These are phyloP conservation scores for Holothuria leucospilota DNA, from an alignment of 53 echinoderm and acorn worm species.

Conservation along the genomic window DNA sequence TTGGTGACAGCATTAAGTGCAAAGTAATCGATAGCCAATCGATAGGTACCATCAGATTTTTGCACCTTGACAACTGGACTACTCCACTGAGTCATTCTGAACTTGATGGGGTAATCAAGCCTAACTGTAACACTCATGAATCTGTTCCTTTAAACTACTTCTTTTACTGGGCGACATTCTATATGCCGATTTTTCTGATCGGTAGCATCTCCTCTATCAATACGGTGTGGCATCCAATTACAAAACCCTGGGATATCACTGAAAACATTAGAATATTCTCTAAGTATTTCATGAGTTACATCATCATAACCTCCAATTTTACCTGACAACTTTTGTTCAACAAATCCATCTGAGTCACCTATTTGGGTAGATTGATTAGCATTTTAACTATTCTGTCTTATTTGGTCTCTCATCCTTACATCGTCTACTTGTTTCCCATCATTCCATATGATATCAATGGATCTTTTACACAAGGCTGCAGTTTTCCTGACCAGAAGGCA, in stretches of 20 bases:
- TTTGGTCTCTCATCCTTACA: no score
- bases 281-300: not conserved
- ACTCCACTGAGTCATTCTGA: conserved; percentile 40
- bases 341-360: no score
- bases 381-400: no score
- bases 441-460: no score
- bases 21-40: conserved; percentile 59
- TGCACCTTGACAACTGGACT: conserved; percentile 58
- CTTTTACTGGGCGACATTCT: conserved; percentile 25
- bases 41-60: conserved; percentile 2
- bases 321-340: no score
- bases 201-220: conserved; percentile 20
- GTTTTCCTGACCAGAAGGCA: no score
- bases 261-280: no score
- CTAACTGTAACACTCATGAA: conserved; percentile 28
- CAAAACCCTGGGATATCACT: not conserved
- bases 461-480: no score
- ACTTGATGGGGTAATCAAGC: conserved; percentile 40
- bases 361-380: no score
- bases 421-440: no score
- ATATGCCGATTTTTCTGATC: not conserved
- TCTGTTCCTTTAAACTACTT: not conserved
- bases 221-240: not conserved
- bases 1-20: conserved; percentile 56
- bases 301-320: not conserved